phyloP scores from a whole-genome alignment of 1,140 invertebrate species.

The Anoplolepis gracilipes region DNA sequence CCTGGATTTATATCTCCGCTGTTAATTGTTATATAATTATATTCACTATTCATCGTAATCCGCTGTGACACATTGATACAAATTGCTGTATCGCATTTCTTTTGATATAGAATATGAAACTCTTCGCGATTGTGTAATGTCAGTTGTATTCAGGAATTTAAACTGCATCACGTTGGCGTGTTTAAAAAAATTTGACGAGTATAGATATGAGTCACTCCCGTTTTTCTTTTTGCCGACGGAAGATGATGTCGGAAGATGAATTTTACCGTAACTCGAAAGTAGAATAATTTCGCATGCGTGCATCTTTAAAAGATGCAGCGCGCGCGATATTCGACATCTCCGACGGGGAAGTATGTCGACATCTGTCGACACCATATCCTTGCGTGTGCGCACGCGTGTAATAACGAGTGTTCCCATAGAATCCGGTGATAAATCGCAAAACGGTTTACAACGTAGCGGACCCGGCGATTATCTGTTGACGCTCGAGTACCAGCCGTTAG shows the following conservation, averaged over 20 bases:
- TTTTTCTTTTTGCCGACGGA: not conserved
- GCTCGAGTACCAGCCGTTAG: not conserved
- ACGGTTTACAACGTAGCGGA: constrained; percentile 52
- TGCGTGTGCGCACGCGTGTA: not conserved
- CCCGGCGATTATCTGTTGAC: constrained; percentile 28
- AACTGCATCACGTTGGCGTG: not conserved
- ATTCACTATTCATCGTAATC: constrained; percentile 27
- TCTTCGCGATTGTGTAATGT: constrained; percentile 31
- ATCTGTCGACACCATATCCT: constrained; percentile 43
- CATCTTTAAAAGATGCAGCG: not conserved
- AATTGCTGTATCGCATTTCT: constrained; percentile 36
- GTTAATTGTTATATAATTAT: constrained; percentile 40
- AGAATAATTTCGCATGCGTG: constrained; percentile 33
- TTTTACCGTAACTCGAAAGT: constrained; percentile 47
- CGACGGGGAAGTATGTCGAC: constrained; percentile 48
- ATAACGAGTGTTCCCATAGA: constrained; percentile 18
- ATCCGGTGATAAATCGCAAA: constrained; percentile 35
- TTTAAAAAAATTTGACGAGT: not conserved
- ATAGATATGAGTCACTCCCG: not conserved
- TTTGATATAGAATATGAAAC: constrained; percentile 16
- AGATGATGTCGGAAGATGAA: not conserved
- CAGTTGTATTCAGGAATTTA: constrained; percentile 35
- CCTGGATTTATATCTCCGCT: not conserved
- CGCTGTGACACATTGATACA: constrained; percentile 2
- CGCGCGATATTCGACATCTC: constrained; percentile 26